Evolutionary conservation across 1,140 invertebrate species (phyloP).

Genomic region (Anthonomus grandis): DNA sequence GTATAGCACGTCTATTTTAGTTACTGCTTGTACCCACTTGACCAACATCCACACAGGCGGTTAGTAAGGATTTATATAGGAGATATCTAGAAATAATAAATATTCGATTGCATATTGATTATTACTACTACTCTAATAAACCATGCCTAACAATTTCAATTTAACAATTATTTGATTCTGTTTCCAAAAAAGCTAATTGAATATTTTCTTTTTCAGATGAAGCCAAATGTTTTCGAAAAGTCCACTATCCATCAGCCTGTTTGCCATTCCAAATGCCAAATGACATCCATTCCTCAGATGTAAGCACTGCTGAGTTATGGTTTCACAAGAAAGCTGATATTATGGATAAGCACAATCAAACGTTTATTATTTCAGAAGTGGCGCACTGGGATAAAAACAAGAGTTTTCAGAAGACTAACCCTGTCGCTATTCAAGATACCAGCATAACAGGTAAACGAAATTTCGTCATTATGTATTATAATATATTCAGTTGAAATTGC

Average conservation of each 20-base stretch:
- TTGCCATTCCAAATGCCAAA: constrained; percentile 65
- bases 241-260: constrained; percentile 63
- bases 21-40: no score
- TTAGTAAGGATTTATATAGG: no score
- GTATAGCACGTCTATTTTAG: no score
- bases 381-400: constrained; percentile 68
- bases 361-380: constrained; percentile 75
- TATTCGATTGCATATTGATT: no score
- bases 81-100: no score
- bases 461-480: no score
- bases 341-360: constrained; percentile 61
- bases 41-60: no score
- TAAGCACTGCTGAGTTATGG: constrained; percentile 73
- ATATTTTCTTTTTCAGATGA: constrained; percentile 38
- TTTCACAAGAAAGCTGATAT: constrained; percentile 67
- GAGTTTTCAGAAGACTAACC: constrained; percentile 67
- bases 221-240: constrained; percentile 40
- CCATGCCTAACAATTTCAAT: no score
- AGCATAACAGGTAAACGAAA: constrained; percentile 59
- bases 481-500: no score
- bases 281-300: constrained; percentile 67
- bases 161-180: no score
- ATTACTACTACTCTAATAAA: no score
- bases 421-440: constrained; percentile 71
- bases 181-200: no score